phyloP scores from a whole-genome alignment of 2,113 vertebrate species.

The Siphamia tubifer region DNA sequence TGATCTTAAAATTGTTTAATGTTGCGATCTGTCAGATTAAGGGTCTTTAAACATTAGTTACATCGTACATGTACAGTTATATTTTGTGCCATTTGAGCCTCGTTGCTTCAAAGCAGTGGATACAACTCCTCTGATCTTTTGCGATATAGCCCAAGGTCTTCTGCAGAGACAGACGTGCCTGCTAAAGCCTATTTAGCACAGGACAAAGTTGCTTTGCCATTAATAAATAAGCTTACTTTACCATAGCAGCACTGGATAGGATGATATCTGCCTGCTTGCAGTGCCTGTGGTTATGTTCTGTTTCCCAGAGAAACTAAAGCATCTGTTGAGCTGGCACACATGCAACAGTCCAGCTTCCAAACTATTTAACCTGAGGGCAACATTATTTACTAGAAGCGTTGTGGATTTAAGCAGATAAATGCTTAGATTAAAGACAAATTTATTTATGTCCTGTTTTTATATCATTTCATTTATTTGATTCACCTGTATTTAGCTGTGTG shows the following conservation, averaged over 20 bases:
- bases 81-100: too few relatives aligned
- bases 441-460: not conserved
- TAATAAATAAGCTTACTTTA: constrained; percentile 25
- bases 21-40: too few relatives aligned
- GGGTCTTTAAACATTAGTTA: too few relatives aligned
- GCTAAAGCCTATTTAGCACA: constrained; percentile 3
- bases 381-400: not conserved
- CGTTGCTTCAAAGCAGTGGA: too few relatives aligned
- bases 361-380: constrained; percentile 14
- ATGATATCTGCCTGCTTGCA: constrained; percentile 22
- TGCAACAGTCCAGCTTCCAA: not conserved
- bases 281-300: constrained; percentile 1
- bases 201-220: constrained; percentile 16
- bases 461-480: not conserved
- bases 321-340: constrained; percentile 15
- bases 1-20: too few relatives aligned
- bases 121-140: not conserved
- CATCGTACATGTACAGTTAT: too few relatives aligned
- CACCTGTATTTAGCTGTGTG: not conserved
- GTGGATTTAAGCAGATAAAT: not conserved
- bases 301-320: constrained; percentile 16
- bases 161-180: not conserved
- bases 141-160: not conserved
- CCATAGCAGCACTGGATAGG: not conserved
- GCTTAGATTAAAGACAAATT: not conserved